Percentiles rank a stretch among this genome's conserved stretches.
phyloP scores from a whole-genome alignment of 2,888 invertebrate genomes.

The Eurytoma adleriae region DNA sequence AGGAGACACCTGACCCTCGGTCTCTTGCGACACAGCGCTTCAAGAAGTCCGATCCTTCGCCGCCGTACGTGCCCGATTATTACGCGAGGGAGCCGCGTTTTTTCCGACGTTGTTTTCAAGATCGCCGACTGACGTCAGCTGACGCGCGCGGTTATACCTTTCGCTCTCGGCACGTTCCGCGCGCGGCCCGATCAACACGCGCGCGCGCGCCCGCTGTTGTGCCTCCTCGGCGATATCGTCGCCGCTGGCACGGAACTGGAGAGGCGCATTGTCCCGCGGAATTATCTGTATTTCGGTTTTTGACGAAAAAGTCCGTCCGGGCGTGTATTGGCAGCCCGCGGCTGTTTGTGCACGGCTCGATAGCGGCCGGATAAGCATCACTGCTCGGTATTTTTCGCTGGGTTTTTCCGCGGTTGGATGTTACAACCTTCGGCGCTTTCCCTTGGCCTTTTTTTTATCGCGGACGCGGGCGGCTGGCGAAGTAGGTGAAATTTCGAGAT shows the following conservation, averaged over 20 bases:
- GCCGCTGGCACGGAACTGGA: background rate
- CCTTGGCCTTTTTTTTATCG: background rate
- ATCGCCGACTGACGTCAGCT: slow-evolving; percentile 47
- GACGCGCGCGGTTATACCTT: slow-evolving; percentile 35
- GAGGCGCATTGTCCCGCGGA: no score
- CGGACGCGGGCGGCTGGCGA: no score
- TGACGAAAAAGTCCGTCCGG: no score
- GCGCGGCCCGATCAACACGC: background rate
- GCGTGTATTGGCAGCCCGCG: no score
- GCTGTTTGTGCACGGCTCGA: no score
- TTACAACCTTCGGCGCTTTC: no score
- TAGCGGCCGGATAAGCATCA: no score
- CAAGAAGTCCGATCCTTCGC: background rate
- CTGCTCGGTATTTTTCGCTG: no score
- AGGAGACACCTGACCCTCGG: no score
- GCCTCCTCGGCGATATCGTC: background rate
- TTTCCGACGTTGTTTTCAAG: slow-evolving; percentile 36
- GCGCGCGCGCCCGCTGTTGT: background rate
- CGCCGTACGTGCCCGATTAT: background rate
- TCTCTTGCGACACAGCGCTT: background rate
- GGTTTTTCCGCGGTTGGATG: no score
- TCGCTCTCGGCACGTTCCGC: slow-evolving; percentile 10
- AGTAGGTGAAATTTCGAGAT: slow-evolving; percentile 4
- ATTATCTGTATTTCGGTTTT: no score
- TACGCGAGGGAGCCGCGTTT: slow-evolving; percentile 18